Percentiles rank a stretch among this genome's conserved stretches.
phyloP scores from a whole-genome alignment of 2,888 invertebrate species.

The Lampropteryx suffumata region DNA sequence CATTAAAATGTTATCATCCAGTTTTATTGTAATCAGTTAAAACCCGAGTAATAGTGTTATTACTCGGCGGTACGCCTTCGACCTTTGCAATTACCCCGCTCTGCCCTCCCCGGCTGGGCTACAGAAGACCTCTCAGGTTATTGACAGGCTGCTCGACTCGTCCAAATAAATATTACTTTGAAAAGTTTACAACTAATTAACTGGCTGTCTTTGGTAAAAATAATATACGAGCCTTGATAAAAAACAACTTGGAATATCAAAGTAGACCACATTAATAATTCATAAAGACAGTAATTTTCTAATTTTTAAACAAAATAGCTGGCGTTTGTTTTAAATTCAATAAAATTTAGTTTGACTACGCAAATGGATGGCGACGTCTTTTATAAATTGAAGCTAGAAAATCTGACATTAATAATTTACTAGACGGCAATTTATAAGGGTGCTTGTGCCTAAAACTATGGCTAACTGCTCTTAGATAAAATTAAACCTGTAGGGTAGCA shows the following conservation, averaged over 20 bases:
- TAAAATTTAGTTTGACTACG: too few relatives aligned
- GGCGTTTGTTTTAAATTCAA: too few relatives aligned
- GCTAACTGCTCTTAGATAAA: too few relatives aligned
- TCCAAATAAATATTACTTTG: constrained; percentile 28
- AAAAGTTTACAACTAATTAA: constrained; percentile 31
- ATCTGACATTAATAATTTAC: not conserved
- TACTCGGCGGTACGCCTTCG: constrained; percentile 24
- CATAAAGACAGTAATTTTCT: not conserved
- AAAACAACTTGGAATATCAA: constrained; percentile 14
- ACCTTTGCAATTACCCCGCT: constrained; percentile 24
- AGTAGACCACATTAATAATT: constrained; percentile 9
- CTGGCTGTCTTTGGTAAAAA: constrained; percentile 26
- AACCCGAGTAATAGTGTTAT: constrained; percentile 23
- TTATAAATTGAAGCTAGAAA: not conserved
- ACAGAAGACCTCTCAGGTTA: constrained; percentile 7
- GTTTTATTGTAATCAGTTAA: constrained; percentile 28
- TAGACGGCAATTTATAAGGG: too few relatives aligned
- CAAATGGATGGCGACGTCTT: too few relatives aligned
- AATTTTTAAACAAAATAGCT: not conserved
- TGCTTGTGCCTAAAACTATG: too few relatives aligned
- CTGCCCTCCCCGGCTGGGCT: constrained; percentile 2
- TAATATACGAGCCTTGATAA: constrained; percentile 11
- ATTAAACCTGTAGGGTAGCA: too few relatives aligned
- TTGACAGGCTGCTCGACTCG: constrained; percentile 19
- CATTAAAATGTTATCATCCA: constrained; percentile 22